Evolutionary conservation across 2,113 vertebrate genomes (phyloP).

Genomic region (Apaloderma vittatum): DNA sequence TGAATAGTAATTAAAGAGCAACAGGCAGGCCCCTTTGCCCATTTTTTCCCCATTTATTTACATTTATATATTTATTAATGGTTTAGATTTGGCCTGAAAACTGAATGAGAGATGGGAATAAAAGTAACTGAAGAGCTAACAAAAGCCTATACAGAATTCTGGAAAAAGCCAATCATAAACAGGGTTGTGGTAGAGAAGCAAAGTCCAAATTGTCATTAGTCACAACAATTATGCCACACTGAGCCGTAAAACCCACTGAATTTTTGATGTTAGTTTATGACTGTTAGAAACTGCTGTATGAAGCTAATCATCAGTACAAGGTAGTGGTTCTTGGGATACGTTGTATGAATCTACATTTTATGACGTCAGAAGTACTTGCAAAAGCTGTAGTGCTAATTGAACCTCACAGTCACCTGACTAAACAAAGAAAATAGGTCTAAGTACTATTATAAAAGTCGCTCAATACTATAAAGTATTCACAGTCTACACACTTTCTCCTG

Average conservation of each 20-base stretch:
- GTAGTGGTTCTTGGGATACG: background rate
- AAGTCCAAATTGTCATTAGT: slow-evolving; percentile 25
- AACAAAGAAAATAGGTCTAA: background rate
- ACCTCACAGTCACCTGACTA: background rate
- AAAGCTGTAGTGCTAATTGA: background rate
- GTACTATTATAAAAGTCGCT: background rate
- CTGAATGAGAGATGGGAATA: background rate
- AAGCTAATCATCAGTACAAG: background rate
- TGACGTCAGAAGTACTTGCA: background rate
- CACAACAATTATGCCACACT: background rate
- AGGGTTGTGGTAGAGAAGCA: background rate
- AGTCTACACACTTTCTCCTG: background rate
- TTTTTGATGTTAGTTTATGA: background rate
- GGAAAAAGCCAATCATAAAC: background rate
- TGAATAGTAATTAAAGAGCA: background rate
- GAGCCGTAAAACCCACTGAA: background rate
- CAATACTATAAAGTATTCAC: background rate
- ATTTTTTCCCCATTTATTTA: background rate
- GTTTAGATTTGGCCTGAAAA: background rate
- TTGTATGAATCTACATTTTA: background rate
- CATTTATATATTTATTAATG: background rate
- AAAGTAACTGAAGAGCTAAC: background rate
- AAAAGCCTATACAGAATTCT: background rate
- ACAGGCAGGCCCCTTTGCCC: background rate
- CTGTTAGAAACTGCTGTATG: background rate